phyloP scores from a whole-genome alignment of 2,888 invertebrate genomes.

The Microchrysa polita region DNA sequence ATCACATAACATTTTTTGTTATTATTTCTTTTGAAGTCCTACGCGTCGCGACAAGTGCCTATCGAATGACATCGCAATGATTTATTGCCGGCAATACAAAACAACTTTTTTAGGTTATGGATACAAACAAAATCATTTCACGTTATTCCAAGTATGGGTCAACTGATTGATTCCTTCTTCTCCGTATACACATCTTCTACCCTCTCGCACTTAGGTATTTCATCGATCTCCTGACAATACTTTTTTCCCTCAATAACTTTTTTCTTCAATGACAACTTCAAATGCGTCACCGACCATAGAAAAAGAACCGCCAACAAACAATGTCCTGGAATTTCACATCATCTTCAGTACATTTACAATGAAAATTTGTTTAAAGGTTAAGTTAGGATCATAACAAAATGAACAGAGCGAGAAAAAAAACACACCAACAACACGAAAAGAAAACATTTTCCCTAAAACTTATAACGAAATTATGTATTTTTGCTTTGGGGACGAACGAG shows the following conservation, averaged over 20 bases:
- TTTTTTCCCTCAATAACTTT: neutral
- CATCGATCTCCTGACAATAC: neutral
- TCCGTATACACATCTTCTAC: neutral
- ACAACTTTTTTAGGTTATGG: neutral
- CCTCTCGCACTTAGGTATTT: neutral
- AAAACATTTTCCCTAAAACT: constrained; percentile 1
- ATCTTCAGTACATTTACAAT: neutral
- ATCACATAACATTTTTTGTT: no score
- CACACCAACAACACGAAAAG: no score
- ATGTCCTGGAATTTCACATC: neutral
- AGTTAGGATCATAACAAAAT: neutral
- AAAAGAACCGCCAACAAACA: no score
- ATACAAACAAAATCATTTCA: constrained; percentile 15
- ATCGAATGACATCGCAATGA: constrained; percentile 1
- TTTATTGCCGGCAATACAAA: neutral
- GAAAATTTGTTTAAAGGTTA: constrained; percentile 9
- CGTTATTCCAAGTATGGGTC: neutral
- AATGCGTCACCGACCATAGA: neutral
- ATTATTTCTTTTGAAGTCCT: neutral
- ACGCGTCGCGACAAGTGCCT: neutral
- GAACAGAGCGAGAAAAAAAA: no score
- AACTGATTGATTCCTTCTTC: constrained; percentile 14
- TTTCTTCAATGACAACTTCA: neutral
- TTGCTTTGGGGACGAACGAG: constrained; percentile 4
- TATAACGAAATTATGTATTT: neutral